These are phyloP conservation scores for Drosophila teissieri DNA, from an alignment of 1,140 invertebrate species.

Conservation along the genomic window DNA sequence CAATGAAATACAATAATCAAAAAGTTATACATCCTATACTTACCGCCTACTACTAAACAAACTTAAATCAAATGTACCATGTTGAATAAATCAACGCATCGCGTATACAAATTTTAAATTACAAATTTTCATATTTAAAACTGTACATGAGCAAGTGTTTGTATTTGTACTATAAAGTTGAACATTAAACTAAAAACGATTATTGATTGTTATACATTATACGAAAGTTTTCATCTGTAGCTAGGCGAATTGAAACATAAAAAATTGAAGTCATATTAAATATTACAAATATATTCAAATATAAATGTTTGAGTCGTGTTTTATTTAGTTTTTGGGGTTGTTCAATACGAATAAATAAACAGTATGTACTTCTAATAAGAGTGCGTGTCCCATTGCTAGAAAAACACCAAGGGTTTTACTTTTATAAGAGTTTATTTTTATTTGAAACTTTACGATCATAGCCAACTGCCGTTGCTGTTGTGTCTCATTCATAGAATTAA, in stretches of 20 bases:
- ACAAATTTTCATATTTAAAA: slow-evolving; percentile 71
- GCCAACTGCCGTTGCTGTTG: slow-evolving; percentile 64
- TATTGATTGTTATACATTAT: slow-evolving; percentile 65
- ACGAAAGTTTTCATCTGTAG: slow-evolving; percentile 76
- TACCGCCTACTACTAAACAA: slow-evolving; percentile 21
- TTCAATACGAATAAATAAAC: too few species aligned
- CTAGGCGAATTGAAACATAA: slow-evolving; percentile 60
- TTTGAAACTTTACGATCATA: slow-evolving; percentile 77
- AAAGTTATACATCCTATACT: slow-evolving; percentile 48
- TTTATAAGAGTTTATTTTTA: slow-evolving; percentile 80
- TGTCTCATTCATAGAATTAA: slow-evolving; percentile 48
- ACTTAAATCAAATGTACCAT: slow-evolving; percentile 58
- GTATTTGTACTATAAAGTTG: slow-evolving; percentile 62
- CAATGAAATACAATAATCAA: slow-evolving; percentile 51
- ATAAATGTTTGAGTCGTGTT: slow-evolving; percentile 25
- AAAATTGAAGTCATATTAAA: slow-evolving; percentile 71
- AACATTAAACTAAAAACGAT: slow-evolving; percentile 49
- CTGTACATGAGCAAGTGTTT: slow-evolving; percentile 57
- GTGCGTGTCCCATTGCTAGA: neutral
- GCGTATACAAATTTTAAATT: slow-evolving; percentile 72
- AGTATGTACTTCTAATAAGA: too few species aligned
- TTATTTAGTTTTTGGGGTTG: neutral
- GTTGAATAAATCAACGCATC: slow-evolving; percentile 42
- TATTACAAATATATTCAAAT: slow-evolving; percentile 50
- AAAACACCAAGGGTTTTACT: slow-evolving; percentile 23